Conservation (phyloP, 2,888 invertebrate species). For the Cantharis rustica region DNA sequence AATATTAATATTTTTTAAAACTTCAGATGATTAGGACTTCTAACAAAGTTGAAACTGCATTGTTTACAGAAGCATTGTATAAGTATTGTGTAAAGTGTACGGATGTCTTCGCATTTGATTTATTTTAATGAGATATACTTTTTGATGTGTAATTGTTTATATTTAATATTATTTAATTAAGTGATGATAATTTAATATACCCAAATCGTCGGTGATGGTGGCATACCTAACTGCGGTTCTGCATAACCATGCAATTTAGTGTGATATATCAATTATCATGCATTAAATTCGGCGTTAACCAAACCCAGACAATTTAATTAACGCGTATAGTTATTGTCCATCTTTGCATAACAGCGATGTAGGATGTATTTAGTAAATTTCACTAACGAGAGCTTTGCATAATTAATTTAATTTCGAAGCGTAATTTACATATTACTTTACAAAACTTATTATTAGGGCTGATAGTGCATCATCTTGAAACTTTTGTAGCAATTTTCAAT, state of each 20-base stretch:
- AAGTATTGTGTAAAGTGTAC: no score
- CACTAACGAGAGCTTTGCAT: constrained; percentile 32
- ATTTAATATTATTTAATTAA: no score
- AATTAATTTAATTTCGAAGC: constrained; percentile 34
- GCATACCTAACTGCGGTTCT: no score
- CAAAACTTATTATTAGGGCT: constrained; percentile 14
- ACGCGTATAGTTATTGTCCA: neutral
- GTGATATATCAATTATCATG: neutral
- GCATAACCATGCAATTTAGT: neutral
- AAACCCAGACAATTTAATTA: neutral
- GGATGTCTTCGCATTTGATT: no score
- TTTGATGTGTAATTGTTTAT: no score
- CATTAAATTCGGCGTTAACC: neutral
- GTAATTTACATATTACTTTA: constrained; percentile 27
- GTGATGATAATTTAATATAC: no score
- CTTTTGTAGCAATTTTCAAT: constrained; percentile 10
- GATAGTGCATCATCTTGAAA: constrained; percentile 14
- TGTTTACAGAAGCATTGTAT: no score
- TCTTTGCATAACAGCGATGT: constrained; percentile 8
- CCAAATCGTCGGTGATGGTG: no score
- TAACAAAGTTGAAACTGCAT: no score
- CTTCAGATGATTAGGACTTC: no score
- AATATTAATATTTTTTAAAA: no score
- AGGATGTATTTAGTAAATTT: constrained; percentile 20
- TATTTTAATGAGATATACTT: no score